These are phyloP conservation scores for Platorchestia sp. DNA, from an alignment of 1,140 invertebrate species.

Conservation along the genomic window DNA sequence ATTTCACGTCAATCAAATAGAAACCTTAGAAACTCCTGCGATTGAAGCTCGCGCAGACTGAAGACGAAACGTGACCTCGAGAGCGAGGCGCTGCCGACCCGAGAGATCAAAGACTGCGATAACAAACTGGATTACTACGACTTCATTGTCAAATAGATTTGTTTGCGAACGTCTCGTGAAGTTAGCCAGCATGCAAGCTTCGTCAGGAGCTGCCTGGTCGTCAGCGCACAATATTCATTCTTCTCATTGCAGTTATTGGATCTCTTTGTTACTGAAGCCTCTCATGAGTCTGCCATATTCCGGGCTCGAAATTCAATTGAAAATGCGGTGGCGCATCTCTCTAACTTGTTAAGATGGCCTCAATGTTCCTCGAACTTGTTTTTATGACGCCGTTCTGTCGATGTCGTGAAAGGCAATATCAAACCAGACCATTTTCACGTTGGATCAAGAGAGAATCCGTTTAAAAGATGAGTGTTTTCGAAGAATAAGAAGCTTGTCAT, in stretches of 20 bases:
- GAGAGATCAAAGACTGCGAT: background rate
- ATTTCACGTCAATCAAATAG: background rate
- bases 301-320: background rate
- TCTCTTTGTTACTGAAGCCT: background rate
- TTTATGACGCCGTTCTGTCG: background rate
- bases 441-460: background rate
- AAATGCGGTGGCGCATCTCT: background rate
- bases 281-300: background rate
- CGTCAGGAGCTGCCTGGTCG: background rate
- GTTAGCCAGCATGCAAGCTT: background rate
- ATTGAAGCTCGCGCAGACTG: background rate
- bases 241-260: background rate
- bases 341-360: background rate
- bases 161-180: background rate
- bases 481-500: no score
- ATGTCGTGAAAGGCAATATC: background rate
- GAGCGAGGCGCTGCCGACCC: background rate
- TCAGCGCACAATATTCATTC: background rate
- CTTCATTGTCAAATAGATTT: background rate
- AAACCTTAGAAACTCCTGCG: background rate
- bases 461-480: no score
- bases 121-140: constrained; percentile 8
- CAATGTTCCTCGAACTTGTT: background rate
- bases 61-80: background rate
- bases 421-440: background rate